Evolutionary conservation across 2,797 vertebrate species (phyloP).

Genomic region (Fistularia commersonii): DNA sequence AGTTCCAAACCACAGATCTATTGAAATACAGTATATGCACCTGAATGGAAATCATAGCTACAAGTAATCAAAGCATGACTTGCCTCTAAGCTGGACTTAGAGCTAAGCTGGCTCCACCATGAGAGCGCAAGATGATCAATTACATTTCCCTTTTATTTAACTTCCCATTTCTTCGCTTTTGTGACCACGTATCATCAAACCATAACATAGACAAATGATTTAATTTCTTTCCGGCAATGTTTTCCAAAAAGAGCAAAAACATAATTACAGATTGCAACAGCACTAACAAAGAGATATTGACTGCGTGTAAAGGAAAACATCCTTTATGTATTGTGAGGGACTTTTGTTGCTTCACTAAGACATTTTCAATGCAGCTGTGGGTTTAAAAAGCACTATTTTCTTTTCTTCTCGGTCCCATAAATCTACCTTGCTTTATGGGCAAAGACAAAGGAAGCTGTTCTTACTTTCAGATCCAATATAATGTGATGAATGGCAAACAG

Average conservation of each 20-base stretch:
- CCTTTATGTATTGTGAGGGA: constrained; percentile 22
- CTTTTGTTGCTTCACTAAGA: constrained; percentile 25
- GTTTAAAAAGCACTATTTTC: constrained; percentile 22
- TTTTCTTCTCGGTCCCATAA: constrained; percentile 10
- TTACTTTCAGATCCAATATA: constrained; percentile 26
- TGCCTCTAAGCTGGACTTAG: constrained; percentile 20
- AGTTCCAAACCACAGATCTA: too few species aligned
- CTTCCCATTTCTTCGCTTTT: constrained; percentile 42
- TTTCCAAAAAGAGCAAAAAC: constrained; percentile 60
- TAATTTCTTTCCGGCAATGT: constrained; percentile 44
- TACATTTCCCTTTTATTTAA: constrained; percentile 20
- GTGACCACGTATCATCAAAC: constrained; percentile 56
- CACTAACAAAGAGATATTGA: constrained; percentile 66
- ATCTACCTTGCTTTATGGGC: constrained; percentile 28
- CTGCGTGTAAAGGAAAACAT: background rate
- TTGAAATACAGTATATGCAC: too few species aligned
- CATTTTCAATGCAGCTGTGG: constrained; percentile 25
- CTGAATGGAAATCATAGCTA: too few species aligned
- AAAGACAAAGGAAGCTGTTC: constrained; percentile 26
- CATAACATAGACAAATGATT: constrained; percentile 62
- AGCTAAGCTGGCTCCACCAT: constrained; percentile 3
- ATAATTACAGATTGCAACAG: constrained; percentile 62
- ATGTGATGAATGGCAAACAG: background rate
- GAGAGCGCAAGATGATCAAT: constrained; percentile 18
- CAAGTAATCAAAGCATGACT: constrained; percentile 24